phyloP scores from a whole-genome alignment of 2,113 vertebrate species.

The Misgurnus anguillicaudatus region DNA sequence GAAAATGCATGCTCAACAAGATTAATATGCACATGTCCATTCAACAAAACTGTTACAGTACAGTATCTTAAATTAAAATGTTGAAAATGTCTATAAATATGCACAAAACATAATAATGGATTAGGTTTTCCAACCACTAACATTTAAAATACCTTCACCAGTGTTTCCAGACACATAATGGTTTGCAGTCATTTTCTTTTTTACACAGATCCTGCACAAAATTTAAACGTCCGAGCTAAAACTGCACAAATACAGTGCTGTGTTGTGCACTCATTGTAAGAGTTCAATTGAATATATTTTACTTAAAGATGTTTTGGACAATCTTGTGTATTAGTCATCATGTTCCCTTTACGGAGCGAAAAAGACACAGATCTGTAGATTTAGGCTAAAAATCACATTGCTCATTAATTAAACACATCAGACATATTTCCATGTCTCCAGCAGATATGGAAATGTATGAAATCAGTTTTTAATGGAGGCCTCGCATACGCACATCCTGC shows the following conservation, averaged over 20 bases:
- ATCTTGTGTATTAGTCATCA: not conserved
- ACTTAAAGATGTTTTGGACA: not conserved
- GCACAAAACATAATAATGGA: slow-evolving; percentile 58
- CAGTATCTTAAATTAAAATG: slow-evolving; percentile 57
- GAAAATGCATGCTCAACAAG: slow-evolving; percentile 5
- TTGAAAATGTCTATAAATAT: slow-evolving; percentile 50
- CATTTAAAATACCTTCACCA: slow-evolving; percentile 48
- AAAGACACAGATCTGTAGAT: not conserved
- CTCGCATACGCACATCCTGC: slow-evolving; percentile 32
- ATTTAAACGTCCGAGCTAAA: slow-evolving; percentile 28
- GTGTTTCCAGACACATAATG: slow-evolving; percentile 59
- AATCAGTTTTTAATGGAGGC: slow-evolving; percentile 37
- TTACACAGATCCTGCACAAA: slow-evolving; percentile 23
- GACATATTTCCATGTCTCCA: slow-evolving; percentile 13
- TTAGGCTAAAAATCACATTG: slow-evolving; percentile 1
- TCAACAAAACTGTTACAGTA: slow-evolving; percentile 39
- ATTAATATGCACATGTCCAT: slow-evolving; percentile 50
- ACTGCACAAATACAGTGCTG: not conserved
- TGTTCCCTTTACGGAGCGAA: not conserved
- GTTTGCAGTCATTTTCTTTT: slow-evolving; percentile 54
- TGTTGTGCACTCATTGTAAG: not conserved
- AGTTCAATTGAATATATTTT: not conserved
- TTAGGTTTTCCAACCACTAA: slow-evolving; percentile 54
- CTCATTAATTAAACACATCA: slow-evolving; percentile 37
- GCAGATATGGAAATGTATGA: slow-evolving; percentile 31